phyloP scores from a whole-genome alignment of 1,140 invertebrate genomes.

The Helicoverpa armigera region DNA sequence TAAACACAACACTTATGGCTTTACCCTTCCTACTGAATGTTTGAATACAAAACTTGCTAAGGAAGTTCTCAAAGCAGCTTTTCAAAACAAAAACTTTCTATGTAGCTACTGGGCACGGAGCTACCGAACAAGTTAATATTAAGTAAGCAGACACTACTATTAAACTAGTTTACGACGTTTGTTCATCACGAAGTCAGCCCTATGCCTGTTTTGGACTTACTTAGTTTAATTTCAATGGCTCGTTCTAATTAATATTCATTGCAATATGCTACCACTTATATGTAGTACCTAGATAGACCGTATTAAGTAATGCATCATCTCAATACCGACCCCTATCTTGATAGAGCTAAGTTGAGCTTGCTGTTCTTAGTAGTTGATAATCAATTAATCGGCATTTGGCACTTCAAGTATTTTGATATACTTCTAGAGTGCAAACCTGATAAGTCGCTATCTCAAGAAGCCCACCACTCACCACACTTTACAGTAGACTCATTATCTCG shows the following conservation, averaged over 20 bases:
- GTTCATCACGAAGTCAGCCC: neutral
- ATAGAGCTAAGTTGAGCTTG: too few relatives aligned
- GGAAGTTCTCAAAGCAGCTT: neutral
- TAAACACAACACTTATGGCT: neutral
- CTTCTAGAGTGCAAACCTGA: neutral
- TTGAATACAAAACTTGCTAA: neutral
- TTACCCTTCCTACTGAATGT: neutral
- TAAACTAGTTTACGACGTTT: too few relatives aligned
- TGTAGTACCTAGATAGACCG: too few relatives aligned
- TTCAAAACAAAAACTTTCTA: constrained; percentile 38
- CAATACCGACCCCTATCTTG: too few relatives aligned
- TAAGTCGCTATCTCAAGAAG: constrained; percentile 13
- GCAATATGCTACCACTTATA: too few relatives aligned
- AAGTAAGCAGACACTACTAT: neutral
- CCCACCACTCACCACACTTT: neutral
- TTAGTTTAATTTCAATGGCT: too few relatives aligned
- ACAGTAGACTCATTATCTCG: neutral
- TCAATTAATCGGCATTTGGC: neutral
- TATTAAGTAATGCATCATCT: too few relatives aligned
- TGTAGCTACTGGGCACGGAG: constrained; percentile 1
- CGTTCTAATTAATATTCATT: too few relatives aligned
- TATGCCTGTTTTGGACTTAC: neutral
- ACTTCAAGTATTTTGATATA: neutral
- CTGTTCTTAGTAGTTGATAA: neutral
- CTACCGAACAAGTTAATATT: neutral